Percentiles rank a stretch among this genome's conserved stretches.
Conservation (phyloP, 2,113 vertebrate species). For the Cyanoramphus novaezelandiae region DNA sequence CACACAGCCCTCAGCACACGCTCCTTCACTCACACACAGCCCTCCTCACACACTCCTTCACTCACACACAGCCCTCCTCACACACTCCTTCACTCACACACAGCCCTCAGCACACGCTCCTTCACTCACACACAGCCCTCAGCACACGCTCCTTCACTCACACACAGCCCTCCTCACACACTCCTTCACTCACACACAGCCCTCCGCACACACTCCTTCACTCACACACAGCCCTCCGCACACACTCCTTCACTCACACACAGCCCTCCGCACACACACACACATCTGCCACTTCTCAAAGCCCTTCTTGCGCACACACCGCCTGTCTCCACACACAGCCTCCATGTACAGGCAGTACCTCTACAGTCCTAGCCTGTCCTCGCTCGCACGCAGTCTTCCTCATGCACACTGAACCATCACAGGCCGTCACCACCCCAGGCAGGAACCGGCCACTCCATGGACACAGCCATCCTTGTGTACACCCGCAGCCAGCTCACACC, state of each 20-base stretch:
- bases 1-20: neutral
- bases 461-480: neutral
- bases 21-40: neutral
- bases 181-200: neutral
- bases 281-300: neutral
- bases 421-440: neutral
- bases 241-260: neutral
- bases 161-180: neutral
- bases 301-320: rapidly evolving
- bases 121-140: neutral
- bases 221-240: neutral
- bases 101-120: too few species aligned
- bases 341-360: rapidly evolving
- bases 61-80: neutral
- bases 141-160: too few species aligned
- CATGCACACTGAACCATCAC: rapidly evolving
- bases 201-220: too few species aligned
- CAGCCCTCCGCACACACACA: neutral
- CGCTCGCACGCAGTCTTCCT: neutral
- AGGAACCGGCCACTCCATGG: neutral
- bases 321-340: neutral
- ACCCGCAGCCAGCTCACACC: neutral
- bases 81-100: too few species aligned
- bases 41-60: neutral
- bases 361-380: neutral